Conservation (phyloP, 23 tunicate genomes). For the Trididemnum miniatum region DNA sequence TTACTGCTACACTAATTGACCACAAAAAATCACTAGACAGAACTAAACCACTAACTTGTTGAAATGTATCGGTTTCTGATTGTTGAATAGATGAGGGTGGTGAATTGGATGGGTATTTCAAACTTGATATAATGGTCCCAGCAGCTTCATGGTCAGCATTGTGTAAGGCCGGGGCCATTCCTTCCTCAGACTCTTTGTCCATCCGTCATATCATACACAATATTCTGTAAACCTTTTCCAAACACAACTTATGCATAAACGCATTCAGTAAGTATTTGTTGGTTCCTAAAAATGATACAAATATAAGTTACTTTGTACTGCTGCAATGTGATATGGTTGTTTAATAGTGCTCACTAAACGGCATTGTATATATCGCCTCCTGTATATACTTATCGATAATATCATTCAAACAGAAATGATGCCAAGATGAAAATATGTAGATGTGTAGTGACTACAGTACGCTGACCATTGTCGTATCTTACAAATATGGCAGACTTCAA, state of each 20-base stretch:
- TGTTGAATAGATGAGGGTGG: not conserved
- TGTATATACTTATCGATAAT: too few relatives aligned
- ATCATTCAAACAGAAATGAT: too few relatives aligned
- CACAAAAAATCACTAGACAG: too few relatives aligned
- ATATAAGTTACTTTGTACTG: too few relatives aligned
- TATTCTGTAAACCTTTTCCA: not conserved
- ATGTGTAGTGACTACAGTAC: too few relatives aligned
- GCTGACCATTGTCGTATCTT: too few relatives aligned
- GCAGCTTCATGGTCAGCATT: constrained; percentile 54
- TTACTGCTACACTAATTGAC: too few relatives aligned
- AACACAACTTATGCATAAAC: not conserved
- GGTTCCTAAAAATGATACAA: not conserved
- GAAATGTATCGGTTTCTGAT: not conserved
- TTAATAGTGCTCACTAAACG: too few relatives aligned
- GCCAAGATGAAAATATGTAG: too few relatives aligned
- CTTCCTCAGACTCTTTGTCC: constrained; percentile 83
- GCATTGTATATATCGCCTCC: too few relatives aligned
- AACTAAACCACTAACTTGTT: not conserved
- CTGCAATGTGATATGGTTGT: too few relatives aligned
- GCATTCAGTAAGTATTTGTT: not conserved
- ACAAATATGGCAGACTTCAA: too few relatives aligned
- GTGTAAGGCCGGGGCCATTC: constrained; percentile 98
- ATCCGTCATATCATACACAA: constrained; percentile 72
- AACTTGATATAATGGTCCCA: not conserved
- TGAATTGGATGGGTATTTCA: not conserved